phyloP scores from a whole-genome alignment of 2,888 invertebrate species.

The Acanthosoma haemorrhoidale region DNA sequence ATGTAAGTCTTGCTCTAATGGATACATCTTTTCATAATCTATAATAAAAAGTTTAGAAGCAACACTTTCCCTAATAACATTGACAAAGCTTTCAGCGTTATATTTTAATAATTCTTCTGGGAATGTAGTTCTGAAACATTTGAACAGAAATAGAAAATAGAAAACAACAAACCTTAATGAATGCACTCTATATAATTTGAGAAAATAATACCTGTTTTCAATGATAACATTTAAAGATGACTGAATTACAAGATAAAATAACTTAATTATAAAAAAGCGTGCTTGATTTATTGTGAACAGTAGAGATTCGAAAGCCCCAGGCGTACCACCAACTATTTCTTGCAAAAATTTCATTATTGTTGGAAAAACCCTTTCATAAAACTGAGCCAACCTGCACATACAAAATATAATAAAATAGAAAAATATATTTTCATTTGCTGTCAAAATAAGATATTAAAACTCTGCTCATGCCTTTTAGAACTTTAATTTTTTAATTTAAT shows the following conservation, averaged over 20 bases:
- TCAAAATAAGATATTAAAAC: too few relatives aligned
- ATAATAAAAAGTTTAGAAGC: constrained; percentile 56
- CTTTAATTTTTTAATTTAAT: too few relatives aligned
- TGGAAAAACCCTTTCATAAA: constrained; percentile 71
- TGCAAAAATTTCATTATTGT: constrained; percentile 61
- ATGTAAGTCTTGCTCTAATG: constrained; percentile 63
- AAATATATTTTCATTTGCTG: too few relatives aligned
- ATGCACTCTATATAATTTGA: not conserved
- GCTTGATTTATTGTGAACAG: constrained; percentile 33
- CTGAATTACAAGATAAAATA: constrained; percentile 30
- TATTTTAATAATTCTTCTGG: constrained; percentile 43
- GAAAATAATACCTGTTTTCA: constrained; percentile 18
- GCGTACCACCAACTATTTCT: not conserved
- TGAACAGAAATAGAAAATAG: too few relatives aligned
- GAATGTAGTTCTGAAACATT: constrained; percentile 25
- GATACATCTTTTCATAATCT: constrained; percentile 64
- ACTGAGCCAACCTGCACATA: constrained; percentile 61
- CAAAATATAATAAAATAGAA: not conserved
- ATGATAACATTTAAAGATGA: constrained; percentile 25
- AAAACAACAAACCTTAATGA: too few relatives aligned
- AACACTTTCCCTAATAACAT: constrained; percentile 50
- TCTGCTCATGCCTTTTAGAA: too few relatives aligned
- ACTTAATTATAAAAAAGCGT: constrained; percentile 29
- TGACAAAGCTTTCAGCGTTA: constrained; percentile 48
- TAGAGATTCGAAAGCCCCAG: constrained; percentile 4